Evolutionary conservation across 2,113 vertebrate genomes (phyloP).

Genomic region (Anarrhichthys ocellatus): DNA sequence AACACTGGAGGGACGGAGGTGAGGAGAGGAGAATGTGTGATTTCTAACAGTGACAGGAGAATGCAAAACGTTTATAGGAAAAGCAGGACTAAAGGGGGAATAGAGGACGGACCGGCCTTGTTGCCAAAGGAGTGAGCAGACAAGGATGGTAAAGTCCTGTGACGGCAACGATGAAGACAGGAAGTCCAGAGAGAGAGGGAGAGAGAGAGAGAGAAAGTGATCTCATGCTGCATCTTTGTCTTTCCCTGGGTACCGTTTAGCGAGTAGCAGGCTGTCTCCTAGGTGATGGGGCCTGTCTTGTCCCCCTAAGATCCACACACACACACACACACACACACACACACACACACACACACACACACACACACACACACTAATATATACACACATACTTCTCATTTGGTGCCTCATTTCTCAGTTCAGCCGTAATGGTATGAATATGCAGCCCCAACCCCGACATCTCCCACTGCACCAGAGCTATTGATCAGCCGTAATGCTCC

Average conservation of each 20-base stretch:
- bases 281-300: slow-evolving; percentile 47
- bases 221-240: not conserved
- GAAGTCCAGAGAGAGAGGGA: not conserved
- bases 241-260: slow-evolving; percentile 37
- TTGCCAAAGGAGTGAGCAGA: slow-evolving; percentile 30
- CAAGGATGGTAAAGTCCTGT: slow-evolving; percentile 19
- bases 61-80: not conserved
- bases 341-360: not conserved
- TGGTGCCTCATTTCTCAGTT: slow-evolving; percentile 62
- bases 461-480: slow-evolving; percentile 76
- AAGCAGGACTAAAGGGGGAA: not conserved
- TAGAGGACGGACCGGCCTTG: slow-evolving; percentile 1
- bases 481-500: slow-evolving; percentile 83
- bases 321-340: not conserved
- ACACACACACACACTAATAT: not conserved
- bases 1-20: not conserved
- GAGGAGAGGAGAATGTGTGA: not conserved
- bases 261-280: slow-evolving; percentile 12
- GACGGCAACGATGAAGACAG: slow-evolving; percentile 11
- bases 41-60: not conserved
- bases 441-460: slow-evolving; percentile 61
- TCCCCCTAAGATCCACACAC: slow-evolving; percentile 3
- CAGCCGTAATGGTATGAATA: slow-evolving; percentile 74
- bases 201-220: not conserved
- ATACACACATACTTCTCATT: not conserved